Conservation (phyloP, 2,113 vertebrate species). For the Phaethornis superciliosus region DNA sequence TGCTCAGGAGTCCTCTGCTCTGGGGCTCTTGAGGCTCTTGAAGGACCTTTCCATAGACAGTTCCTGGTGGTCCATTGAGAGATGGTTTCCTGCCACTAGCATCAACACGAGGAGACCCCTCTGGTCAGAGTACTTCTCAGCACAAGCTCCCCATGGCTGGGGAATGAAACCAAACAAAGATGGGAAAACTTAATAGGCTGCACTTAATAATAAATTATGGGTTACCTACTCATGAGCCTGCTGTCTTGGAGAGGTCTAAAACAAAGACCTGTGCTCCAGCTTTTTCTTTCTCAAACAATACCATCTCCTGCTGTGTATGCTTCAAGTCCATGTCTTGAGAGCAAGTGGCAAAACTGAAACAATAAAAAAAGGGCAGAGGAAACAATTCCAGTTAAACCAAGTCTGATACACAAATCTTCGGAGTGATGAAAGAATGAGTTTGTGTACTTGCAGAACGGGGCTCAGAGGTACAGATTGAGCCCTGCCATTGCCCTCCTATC, state of each 20-base stretch:
- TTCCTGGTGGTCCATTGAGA: background rate
- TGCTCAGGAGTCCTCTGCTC: background rate
- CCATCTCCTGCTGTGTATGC: background rate
- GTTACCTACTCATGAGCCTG: background rate
- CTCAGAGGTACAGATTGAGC: background rate
- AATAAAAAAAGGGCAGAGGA: background rate
- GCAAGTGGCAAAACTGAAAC: background rate
- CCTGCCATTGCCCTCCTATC: background rate
- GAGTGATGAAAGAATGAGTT: background rate
- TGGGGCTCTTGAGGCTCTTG: background rate
- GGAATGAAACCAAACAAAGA: background rate
- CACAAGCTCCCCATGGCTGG: background rate
- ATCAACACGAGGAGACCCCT: background rate
- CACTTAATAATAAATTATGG: slow-evolving; percentile 29
- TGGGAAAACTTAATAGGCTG: background rate
- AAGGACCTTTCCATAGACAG: background rate
- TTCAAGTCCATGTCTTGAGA: background rate
- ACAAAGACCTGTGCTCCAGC: background rate
- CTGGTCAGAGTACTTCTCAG: background rate
- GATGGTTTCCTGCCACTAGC: background rate
- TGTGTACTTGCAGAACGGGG: background rate
- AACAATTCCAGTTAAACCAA: background rate
- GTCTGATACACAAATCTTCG: background rate
- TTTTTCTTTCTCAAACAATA: slow-evolving; percentile 12
- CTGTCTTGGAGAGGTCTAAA: background rate